Base-by-base conservation (phyloP, 2,113 vertebrate genomes). In the Hystrix cristata region DNA sequence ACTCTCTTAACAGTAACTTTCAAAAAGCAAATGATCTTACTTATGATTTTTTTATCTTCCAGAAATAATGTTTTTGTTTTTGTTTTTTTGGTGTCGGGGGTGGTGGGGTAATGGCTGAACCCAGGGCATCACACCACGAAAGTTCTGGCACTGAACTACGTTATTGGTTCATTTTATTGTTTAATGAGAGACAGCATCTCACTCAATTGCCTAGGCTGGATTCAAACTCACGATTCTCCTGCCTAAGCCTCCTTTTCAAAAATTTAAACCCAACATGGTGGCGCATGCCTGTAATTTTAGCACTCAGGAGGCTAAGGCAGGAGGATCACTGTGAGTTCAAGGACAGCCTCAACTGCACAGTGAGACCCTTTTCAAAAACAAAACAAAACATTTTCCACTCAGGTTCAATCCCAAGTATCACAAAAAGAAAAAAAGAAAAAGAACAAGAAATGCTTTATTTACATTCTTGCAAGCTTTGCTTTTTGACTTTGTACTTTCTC, bases 391-490 rank as follows among this genome's bases (percentile, higher is more conserved):
- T 38, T 38, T 38, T 38, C 38, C 38, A 38, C 38, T 38, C 16
- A 16, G 55, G 55, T 57, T 57, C 55, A 57, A 57, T 57, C 55
- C 55, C 55, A 10, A 57, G 55, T 57, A 57, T 57, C 55, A 57
- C 55, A 57, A 57, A 57, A 57, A 16, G 55, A 65, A 80, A 74
- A 0, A 10, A 87, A 65, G 21, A 94, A 83, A 94, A 65, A 23
- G 51, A 97, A 53, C 76, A 64, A 71, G 53, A 72, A 23, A 82
- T 79, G 59, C 91, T 98, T 95, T 76, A 95, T 95, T 95, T 94
- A 96, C 21, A 94, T 76, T 69, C 85, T 31, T 94, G 34, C n/a
- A 95, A 88, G 55, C 90, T 96, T 96, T 92, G 81, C 67, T 97
- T 97, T 97, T 57, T 81, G 92, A 71, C 19, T 96, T 94, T 48